Percentiles rank a stretch among this genome's conserved stretches.
These are phyloP conservation scores for Monopis laevigella DNA, from an alignment of 2,888 invertebrate species.

Conservation along the genomic window DNA sequence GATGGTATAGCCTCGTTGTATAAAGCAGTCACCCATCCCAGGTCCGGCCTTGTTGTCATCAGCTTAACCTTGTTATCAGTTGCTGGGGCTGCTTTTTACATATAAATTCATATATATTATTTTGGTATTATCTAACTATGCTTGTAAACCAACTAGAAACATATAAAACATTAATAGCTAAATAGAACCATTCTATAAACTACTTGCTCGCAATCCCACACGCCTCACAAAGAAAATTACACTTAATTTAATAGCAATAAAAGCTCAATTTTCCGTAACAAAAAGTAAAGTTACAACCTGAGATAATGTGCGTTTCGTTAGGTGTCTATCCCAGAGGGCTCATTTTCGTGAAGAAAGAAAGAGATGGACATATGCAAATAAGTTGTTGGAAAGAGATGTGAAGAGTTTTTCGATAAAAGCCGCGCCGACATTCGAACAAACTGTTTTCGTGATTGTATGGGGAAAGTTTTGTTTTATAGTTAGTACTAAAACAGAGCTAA, in stretches of 20 bases:
- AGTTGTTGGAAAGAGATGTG: background rate
- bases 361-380: constrained; percentile 1
- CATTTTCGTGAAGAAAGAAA: constrained; percentile 6
- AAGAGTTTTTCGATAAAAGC: constrained; percentile 9
- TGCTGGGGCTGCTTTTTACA: background rate
- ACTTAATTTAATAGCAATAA: background rate
- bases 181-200: no score
- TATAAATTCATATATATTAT: background rate
- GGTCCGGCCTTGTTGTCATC: no score
- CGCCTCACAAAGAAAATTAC: background rate
- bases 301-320: constrained; percentile 11
- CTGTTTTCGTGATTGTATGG: constrained; percentile 16
- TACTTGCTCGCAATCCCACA: constrained; percentile 2
- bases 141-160: no score
- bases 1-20: no score
- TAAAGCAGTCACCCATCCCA: no score
- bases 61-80: no score
- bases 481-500: constrained; percentile 5
- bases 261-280: constrained; percentile 4
- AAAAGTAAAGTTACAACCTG: constrained; percentile 10
- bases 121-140: no score
- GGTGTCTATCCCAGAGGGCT: constrained; percentile 11
- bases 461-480: constrained; percentile 16
- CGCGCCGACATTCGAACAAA: constrained; percentile 10
- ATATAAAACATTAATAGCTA: no score